Percentiles rank a stretch among this genome's conserved stretches.
phyloP scores from a whole-genome alignment of 2,888 invertebrate species.

The Cremastobaeus sp. region DNA sequence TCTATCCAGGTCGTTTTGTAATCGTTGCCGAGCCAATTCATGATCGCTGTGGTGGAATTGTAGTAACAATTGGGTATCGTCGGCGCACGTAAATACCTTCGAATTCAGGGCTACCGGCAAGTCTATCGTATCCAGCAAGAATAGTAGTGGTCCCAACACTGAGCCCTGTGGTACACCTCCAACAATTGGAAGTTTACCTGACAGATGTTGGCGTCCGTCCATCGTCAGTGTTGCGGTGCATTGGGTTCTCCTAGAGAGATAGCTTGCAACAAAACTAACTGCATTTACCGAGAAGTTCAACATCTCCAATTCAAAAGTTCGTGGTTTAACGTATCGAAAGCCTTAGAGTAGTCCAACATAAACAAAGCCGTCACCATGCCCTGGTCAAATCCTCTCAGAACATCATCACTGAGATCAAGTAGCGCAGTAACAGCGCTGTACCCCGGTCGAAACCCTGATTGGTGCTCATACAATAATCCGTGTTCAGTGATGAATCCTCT shows the following conservation, averaged over 20 bases:
- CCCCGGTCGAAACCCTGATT: neutral
- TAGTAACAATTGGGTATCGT: too few species aligned
- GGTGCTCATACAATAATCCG: neutral
- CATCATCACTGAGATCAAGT: neutral
- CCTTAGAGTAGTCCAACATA: slow-evolving; percentile 10
- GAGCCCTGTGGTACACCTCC: slow-evolving; percentile 1
- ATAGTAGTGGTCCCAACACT: neutral
- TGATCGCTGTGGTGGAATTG: too few species aligned
- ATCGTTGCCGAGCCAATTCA: too few species aligned
- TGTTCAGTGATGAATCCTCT: neutral
- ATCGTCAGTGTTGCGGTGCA: neutral
- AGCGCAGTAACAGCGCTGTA: slow-evolving; percentile 2
- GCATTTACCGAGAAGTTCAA: neutral
- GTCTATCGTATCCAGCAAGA: too few species aligned
- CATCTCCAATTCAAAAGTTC: neutral
- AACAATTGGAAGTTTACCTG: neutral
- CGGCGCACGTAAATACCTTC: too few species aligned
- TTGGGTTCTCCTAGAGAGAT: neutral
- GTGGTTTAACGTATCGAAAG: slow-evolving; percentile 8
- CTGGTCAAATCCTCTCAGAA: slow-evolving; percentile 2
- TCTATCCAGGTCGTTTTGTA: too few species aligned
- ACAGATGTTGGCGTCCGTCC: neutral
- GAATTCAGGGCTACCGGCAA: too few species aligned
- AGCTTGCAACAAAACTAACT: neutral
- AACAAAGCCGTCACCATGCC: neutral